Evolutionary conservation across 2,888 invertebrate genomes (phyloP), one percentile per base, ranked within the genome.

Genomic region (Acholoe squamosa): DNA sequence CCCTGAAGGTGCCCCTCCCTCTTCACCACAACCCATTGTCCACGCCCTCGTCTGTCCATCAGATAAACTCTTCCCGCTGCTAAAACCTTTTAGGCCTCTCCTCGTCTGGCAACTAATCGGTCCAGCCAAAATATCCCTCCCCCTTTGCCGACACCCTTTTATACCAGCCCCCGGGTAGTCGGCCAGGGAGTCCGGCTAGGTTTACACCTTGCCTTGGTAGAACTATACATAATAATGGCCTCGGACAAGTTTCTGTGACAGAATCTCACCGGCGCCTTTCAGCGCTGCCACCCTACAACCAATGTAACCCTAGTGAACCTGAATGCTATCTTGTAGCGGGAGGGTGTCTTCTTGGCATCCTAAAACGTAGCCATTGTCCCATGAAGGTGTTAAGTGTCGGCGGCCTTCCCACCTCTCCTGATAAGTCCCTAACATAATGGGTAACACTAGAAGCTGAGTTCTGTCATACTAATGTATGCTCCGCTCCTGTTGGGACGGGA

Each of bases 311-410:
- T 7, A 71, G 71, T 14, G 71, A 71, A 28, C 71, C n/a, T 71
- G 71, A 71, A 80, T 80, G 80, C 80, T 80, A 80, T 80, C 80
- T 80, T 80, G 80, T 80, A 80, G 34, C 43, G 43, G 16, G n/a
- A n/a, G 28, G 31, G 76, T 76, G 76, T 76, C 76, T 76, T 76
- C 80, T 80, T 80, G 80, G 80, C 43, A 80, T 80, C 43, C 80
- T 80, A 80, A 33, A 80, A 80, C 80, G 80, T 22, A 43, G 80
- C 80, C 80, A 80, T 80, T 80, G 80, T 80, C 34, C 16, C 33
- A 43, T 43, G 33, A 43, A 34, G 34, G 80, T 80, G 80, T 80
- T 80, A 80, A 43, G 80, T 80, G 80, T 43, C 80, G 25, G 80
- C 33, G 43, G 22, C 43, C 80, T 43, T n/a, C 19, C 43, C 43